Conservation (phyloP, 2,113 vertebrate species). For the Corythornis madagascariensis region DNA sequence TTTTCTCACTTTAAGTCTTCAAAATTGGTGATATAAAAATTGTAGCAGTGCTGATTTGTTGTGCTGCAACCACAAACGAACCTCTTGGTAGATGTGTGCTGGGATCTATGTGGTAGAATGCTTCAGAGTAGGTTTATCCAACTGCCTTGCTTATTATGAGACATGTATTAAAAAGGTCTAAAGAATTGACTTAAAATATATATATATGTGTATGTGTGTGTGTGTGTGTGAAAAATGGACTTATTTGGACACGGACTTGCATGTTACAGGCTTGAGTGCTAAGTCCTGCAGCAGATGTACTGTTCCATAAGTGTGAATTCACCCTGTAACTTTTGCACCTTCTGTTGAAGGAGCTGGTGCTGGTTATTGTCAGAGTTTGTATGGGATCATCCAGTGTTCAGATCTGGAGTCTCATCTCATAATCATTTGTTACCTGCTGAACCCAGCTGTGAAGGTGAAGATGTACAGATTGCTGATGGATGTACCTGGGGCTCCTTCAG, state of each 20-base stretch:
- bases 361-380: not conserved
- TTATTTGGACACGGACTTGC: not conserved
- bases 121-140: not conserved
- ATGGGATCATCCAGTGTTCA: not conserved
- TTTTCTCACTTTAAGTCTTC: not conserved
- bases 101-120: not conserved
- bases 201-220: too few species aligned
- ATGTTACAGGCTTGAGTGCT: not conserved
- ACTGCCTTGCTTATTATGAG: not conserved
- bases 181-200: not conserved
- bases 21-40: not conserved
- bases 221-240: too few species aligned
- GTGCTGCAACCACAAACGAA: not conserved
- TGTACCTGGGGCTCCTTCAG: not conserved
- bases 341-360: not conserved
- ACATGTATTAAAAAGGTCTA: fast-evolving
- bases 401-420: not conserved
- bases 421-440: not conserved
- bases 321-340: fast-evolving
- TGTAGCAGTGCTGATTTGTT: not conserved
- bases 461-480: not conserved
- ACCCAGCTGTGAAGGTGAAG: not conserved
- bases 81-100: not conserved
- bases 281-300: not conserved
- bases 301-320: not conserved